Percentiles rank a stretch among this genome's conserved stretches.
Evolutionary conservation across 2,888 invertebrate genomes (phyloP).

Genomic region (Parasteatoda lunata): DNA sequence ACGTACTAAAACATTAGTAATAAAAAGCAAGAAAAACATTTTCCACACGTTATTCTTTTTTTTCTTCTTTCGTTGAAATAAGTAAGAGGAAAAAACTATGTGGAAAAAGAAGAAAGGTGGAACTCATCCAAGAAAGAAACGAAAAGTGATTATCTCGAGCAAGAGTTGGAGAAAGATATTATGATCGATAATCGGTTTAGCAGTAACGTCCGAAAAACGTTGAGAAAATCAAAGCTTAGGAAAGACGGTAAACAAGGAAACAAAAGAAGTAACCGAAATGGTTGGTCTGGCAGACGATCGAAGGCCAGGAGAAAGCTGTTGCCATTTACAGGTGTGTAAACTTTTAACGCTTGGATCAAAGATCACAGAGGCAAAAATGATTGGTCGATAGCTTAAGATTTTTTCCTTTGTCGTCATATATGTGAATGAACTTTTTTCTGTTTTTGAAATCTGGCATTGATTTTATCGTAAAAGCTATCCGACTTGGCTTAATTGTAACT

Average conservation of each 20-base stretch:
- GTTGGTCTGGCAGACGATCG: conserved; percentile 34
- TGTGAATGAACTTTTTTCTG: conserved; percentile 7
- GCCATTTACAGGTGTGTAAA: conserved; percentile 64
- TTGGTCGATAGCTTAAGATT: conserved; percentile 22
- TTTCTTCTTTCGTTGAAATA: conserved; percentile 4
- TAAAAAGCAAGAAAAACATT: conserved; percentile 22
- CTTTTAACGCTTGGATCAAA: conserved; percentile 62
- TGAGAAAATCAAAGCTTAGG: conserved; percentile 51
- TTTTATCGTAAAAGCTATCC: neutral
- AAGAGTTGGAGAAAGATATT: conserved; percentile 41
- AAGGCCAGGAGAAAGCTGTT: conserved; percentile 55
- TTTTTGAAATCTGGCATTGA: conserved; percentile 4
- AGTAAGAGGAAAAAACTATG: conserved; percentile 8
- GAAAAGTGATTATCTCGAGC: conserved; percentile 52
- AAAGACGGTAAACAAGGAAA: conserved; percentile 38
- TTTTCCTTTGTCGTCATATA: conserved; percentile 4
- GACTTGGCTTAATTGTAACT: neutral
- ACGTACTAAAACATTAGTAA: neutral
- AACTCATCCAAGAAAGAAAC: conserved; percentile 5
- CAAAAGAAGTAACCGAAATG: conserved; percentile 8
- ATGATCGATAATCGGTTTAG: conserved; percentile 55
- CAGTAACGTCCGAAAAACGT: conserved; percentile 18
- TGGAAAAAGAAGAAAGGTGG: neutral
- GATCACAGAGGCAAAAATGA: conserved; percentile 28
- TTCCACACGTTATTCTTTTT: conserved; percentile 22